A percentile compares a stretch with the other conserved stretches of the same genome.
These are phyloP conservation scores for Meiosimyza decipiens DNA, from an alignment of 2,888 invertebrate species.

Conservation along the genomic window DNA sequence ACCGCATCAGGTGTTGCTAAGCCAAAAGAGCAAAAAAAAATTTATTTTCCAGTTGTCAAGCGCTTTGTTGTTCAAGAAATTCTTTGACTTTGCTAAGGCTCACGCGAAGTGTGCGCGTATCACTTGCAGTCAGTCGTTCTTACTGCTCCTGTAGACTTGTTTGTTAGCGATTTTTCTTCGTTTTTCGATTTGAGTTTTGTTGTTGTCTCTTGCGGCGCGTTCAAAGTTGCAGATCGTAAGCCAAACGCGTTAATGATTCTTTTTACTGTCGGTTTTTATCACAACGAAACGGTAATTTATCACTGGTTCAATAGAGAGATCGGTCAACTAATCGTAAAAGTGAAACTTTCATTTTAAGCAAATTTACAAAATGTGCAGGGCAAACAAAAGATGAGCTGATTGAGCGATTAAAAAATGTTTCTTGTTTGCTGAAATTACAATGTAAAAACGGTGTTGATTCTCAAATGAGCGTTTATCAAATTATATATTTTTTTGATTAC, in stretches of 20 bases:
- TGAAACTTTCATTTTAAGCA: no score
- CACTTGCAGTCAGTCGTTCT: not conserved
- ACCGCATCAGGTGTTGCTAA: slow-evolving; percentile 23
- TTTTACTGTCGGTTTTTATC: not conserved
- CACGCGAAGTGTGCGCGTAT: slow-evolving; percentile 3
- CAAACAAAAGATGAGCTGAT: no score
- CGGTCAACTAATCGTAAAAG: no score
- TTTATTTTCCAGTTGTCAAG: not conserved
- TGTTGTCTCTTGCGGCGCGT: not conserved
- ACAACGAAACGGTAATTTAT: no score
- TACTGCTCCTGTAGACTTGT: not conserved
- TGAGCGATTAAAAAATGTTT: no score
- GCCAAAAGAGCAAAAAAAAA: not conserved
- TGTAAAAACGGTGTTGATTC: no score
- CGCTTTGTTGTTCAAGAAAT: not conserved
- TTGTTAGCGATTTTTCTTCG: slow-evolving; percentile 14
- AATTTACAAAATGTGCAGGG: no score
- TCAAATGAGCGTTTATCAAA: no score
- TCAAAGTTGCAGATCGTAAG: no score
- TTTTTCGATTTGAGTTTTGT: not conserved
- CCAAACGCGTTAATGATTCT: not conserved
- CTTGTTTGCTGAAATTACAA: no score
- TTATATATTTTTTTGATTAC: no score
- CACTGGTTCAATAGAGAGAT: no score
- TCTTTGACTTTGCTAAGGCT: not conserved